These are phyloP conservation scores for Hydrozoanthus gracilis DNA, from an alignment of 92 coral and sea anemone genomes.

Conservation along the genomic window DNA sequence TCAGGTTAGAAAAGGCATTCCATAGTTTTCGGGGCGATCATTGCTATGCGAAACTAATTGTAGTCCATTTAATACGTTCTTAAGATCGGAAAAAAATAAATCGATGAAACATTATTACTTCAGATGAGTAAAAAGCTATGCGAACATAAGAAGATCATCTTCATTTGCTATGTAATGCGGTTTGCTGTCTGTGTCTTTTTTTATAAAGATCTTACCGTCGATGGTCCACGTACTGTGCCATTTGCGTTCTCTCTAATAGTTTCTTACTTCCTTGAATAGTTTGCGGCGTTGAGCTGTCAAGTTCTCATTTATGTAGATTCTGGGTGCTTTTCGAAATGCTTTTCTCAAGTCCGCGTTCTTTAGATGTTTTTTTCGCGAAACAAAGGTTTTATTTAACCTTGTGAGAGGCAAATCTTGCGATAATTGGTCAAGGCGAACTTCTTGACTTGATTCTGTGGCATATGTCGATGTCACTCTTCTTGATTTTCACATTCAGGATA, in stretches of 20 bases:
- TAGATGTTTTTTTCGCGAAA: background rate
- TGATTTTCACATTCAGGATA: background rate
- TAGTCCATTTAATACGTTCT: background rate
- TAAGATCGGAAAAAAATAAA: slow-evolving; percentile 1
- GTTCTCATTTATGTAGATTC: slow-evolving; percentile 23
- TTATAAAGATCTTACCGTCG: slow-evolving; percentile 8
- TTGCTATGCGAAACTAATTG: slow-evolving; percentile 14
- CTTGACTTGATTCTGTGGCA: slow-evolving; percentile 13
- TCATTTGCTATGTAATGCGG: slow-evolving; percentile 9
- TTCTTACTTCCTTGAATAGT: slow-evolving; percentile 15
- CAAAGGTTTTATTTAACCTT: slow-evolving; percentile 1
- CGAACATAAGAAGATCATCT: background rate
- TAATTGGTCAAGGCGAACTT: slow-evolving; percentile 29
- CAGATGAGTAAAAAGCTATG: slow-evolving; percentile 15
- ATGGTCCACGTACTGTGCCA: slow-evolving; percentile 27
- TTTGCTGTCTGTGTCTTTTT: background rate
- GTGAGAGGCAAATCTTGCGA: slow-evolving; percentile 26
- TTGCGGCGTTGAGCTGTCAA: slow-evolving; percentile 16
- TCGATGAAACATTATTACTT: background rate
- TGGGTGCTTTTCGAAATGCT: background rate
- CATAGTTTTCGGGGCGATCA: background rate
- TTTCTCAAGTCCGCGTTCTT: slow-evolving; percentile 13
- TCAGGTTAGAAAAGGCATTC: no score
- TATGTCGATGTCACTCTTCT: slow-evolving; percentile 30
- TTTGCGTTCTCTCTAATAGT: slow-evolving; percentile 3